Percentiles rank a stretch among this genome's conserved stretches.
Conservation (phyloP, 2,113 vertebrate genomes). For the Phaetusa simplex region DNA sequence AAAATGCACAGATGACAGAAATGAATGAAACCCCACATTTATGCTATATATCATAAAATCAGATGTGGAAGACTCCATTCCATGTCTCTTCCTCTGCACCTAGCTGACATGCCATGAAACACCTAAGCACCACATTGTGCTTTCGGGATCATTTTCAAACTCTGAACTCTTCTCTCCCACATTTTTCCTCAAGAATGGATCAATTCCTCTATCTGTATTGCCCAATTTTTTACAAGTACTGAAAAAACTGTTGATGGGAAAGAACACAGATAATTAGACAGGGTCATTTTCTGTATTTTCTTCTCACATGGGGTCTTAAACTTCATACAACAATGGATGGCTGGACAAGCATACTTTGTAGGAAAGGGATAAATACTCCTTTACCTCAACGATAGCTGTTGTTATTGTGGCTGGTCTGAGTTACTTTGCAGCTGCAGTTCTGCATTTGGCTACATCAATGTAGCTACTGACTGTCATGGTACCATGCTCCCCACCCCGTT, state of each 20-base stretch:
- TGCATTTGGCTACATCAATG: neutral
- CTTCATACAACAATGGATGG: neutral
- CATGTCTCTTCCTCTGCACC: neutral
- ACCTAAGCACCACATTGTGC: neutral
- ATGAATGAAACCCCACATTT: neutral
- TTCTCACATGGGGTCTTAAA: neutral
- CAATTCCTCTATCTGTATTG: neutral
- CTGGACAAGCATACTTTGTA: neutral
- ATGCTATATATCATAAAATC: neutral
- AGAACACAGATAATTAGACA: neutral
- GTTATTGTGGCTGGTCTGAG: neutral
- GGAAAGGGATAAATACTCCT: neutral
- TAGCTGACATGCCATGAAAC: neutral
- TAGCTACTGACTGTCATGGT: neutral
- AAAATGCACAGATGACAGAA: neutral
- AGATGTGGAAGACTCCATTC: neutral
- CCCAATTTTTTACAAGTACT: neutral
- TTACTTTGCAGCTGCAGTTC: neutral
- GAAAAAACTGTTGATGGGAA: neutral
- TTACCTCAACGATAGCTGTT: neutral
- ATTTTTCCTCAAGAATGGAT: neutral
- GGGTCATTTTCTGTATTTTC: neutral
- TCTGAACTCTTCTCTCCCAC: neutral
- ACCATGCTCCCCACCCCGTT: rapidly evolving
- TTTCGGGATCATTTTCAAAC: neutral